Percentiles rank a stretch among this genome's conserved stretches.
Evolutionary conservation across 2,797 vertebrate species (phyloP).

Genomic region (Phoxinus dragarum): DNA sequence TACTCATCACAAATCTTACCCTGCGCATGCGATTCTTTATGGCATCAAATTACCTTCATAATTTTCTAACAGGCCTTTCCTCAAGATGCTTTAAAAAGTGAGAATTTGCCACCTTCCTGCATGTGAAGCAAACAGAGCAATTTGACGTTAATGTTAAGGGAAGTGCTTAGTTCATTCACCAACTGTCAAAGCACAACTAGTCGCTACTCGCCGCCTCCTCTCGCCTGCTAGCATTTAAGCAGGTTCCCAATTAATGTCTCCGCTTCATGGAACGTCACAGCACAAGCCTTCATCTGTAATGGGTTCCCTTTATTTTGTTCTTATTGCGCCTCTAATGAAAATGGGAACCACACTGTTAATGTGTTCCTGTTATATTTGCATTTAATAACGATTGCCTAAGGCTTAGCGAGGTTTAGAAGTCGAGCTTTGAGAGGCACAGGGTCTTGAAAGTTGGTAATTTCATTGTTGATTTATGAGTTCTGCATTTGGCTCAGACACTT

Average conservation of each 20-base stretch:
- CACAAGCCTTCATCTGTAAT: slow-evolving; percentile 34
- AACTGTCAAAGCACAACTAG: slow-evolving; percentile 58
- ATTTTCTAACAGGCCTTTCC: slow-evolving; percentile 57
- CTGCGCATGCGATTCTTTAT: too few relatives aligned
- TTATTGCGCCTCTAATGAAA: slow-evolving; percentile 44
- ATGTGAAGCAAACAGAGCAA: slow-evolving; percentile 64
- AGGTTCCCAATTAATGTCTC: slow-evolving; percentile 32
- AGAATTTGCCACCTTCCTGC: slow-evolving; percentile 62
- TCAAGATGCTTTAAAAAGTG: slow-evolving; percentile 64
- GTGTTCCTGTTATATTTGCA: slow-evolving; percentile 34
- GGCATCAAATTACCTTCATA: too few relatives aligned
- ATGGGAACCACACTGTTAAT: slow-evolving; percentile 46
- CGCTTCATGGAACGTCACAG: slow-evolving; percentile 16
- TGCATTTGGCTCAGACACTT: slow-evolving; percentile 24
- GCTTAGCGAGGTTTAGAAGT: slow-evolving; percentile 28
- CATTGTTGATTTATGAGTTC: slow-evolving; percentile 42
- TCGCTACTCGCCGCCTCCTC: slow-evolving; percentile 61
- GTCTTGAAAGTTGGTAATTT: slow-evolving; percentile 45
- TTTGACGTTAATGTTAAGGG: slow-evolving; percentile 48
- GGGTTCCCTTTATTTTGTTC: slow-evolving; percentile 48
- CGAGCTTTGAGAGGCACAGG: slow-evolving; percentile 32
- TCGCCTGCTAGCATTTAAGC: background rate
- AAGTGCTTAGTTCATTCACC: slow-evolving; percentile 56
- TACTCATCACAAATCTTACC: too few relatives aligned
- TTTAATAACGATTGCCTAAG: slow-evolving; percentile 47